Percentiles rank a stretch among this genome's conserved stretches.
Conservation (phyloP, 2,888 invertebrate species). For the Philonicus albiceps region DNA sequence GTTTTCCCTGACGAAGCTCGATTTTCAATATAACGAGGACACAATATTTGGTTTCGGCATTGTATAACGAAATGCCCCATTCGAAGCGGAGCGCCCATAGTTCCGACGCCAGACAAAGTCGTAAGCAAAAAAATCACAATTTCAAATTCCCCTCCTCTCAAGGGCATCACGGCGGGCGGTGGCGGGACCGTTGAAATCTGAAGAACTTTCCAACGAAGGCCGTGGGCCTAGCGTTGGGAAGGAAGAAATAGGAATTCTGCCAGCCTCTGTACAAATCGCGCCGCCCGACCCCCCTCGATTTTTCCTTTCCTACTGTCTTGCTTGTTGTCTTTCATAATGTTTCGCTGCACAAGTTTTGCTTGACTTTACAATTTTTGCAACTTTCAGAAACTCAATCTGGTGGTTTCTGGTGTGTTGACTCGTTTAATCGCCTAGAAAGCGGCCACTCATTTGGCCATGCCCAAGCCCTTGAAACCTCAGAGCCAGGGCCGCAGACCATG, state of each 20-base stretch:
- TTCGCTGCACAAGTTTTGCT: constrained; percentile 30
- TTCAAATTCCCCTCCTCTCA: constrained; percentile 3
- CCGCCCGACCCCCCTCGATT: background rate
- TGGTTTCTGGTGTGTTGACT: constrained; percentile 21
- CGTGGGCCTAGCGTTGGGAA: background rate
- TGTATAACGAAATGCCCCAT: constrained; percentile 26
- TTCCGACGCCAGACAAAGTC: constrained; percentile 32
- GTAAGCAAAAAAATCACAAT: constrained; percentile 18
- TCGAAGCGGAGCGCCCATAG: background rate
- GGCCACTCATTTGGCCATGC: constrained; percentile 2
- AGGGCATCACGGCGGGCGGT: background rate
- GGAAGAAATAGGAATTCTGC: background rate
- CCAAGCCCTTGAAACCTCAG: background rate
- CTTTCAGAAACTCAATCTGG: background rate
- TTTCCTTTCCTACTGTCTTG: constrained; percentile 10
- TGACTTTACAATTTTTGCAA: constrained; percentile 12
- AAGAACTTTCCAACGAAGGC: constrained; percentile 8
- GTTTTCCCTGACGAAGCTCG: constrained; percentile 36
- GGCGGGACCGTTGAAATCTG: constrained; percentile 10
- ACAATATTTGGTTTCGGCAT: constrained; percentile 35
- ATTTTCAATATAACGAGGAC: constrained; percentile 40
- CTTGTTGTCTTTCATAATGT: constrained; percentile 19
- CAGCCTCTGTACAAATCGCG: background rate
- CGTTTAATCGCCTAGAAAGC: constrained; percentile 21
- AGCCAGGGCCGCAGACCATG: background rate